A percentile compares a stretch with the other conserved stretches of the same genome.
Evolutionary conservation across 2,888 invertebrate genomes (phyloP).

Genomic region (Tryphoninae sp.): DNA sequence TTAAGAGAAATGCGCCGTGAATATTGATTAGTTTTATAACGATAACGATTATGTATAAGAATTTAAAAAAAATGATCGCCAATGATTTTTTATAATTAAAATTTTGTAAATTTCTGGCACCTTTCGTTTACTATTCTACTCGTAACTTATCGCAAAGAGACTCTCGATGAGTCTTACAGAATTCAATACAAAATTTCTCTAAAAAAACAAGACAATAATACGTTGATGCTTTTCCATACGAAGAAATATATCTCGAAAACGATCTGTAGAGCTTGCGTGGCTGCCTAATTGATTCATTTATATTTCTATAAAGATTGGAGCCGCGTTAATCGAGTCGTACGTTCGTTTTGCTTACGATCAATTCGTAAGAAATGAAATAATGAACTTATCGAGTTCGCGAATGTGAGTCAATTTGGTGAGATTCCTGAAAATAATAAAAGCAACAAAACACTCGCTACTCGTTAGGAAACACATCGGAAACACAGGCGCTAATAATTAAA

Average conservation of each 20-base stretch:
- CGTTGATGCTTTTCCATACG: slow-evolving; percentile 9
- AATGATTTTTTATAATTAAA: slow-evolving; percentile 24
- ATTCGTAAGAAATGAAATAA: slow-evolving; percentile 63
- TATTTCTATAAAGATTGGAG: slow-evolving; percentile 76
- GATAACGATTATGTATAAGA: not conserved
- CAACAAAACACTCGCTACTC: slow-evolving; percentile 35
- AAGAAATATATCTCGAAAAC: slow-evolving; percentile 27
- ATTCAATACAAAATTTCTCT: slow-evolving; percentile 43
- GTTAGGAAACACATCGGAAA: slow-evolving; percentile 25
- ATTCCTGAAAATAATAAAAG: slow-evolving; percentile 24
- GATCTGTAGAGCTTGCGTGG: slow-evolving; percentile 57
- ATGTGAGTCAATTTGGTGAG: slow-evolving; percentile 11
- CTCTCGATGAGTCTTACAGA: slow-evolving; percentile 30
- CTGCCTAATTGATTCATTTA: slow-evolving; percentile 71
- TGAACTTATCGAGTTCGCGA: slow-evolving; percentile 46
- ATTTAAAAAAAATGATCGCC: slow-evolving; percentile 1
- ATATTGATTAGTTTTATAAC: not conserved
- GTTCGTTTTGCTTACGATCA: slow-evolving; percentile 57
- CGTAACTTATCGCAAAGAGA: slow-evolving; percentile 31
- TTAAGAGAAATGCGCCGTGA: not conserved
- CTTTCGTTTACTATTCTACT: slow-evolving; percentile 34
- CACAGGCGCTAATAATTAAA: slow-evolving; percentile 36
- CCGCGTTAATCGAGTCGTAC: slow-evolving; percentile 59
- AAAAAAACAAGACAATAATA: slow-evolving; percentile 29
- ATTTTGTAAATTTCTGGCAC: slow-evolving; percentile 23